A percentile compares a stretch with the other conserved stretches of the same genome.
Evolutionary conservation across 2,888 invertebrate genomes (phyloP).

Genomic region (Darwinula stevensoni): DNA sequence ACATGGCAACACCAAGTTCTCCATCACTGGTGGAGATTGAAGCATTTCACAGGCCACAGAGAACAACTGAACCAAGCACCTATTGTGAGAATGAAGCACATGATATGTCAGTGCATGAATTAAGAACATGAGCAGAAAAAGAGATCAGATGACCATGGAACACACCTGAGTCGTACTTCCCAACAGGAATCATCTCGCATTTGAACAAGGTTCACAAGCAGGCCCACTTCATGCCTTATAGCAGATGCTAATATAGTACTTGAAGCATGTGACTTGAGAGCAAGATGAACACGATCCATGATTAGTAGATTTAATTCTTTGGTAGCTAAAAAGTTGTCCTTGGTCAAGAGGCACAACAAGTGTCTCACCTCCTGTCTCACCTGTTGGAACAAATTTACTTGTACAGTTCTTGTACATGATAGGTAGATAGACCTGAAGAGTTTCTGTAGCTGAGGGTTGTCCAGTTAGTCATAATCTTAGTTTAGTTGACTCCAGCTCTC

Average conservation of each 20-base stretch:
- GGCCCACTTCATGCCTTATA: conserved; percentile 61
- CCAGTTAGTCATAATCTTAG: no score
- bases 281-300: conserved; percentile 36
- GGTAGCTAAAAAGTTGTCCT: conserved; percentile 51
- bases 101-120: no score
- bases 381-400: no score
- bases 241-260: conserved; percentile 35
- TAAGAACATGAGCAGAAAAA: no score
- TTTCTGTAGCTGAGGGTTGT: no score
- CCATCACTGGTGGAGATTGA: conserved; percentile 57
- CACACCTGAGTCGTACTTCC: conserved; percentile 50
- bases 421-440: no score
- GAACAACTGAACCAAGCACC: conserved; percentile 52
- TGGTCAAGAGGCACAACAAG: conserved; percentile 55
- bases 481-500: no score
- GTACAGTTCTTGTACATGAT: no score
- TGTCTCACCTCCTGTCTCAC: conserved; percentile 47
- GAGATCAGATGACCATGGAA: no score
- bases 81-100: no score
- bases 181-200: conserved; percentile 84
- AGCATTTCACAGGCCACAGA: conserved; percentile 35
- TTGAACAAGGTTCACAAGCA: conserved; percentile 57
- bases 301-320: conserved; percentile 52
- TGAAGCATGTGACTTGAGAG: conserved; percentile 17
- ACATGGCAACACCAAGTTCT: conserved; percentile 71